A percentile compares a stretch with the other conserved stretches of the same genome.
Evolutionary conservation across 2,797 vertebrate genomes (phyloP).

Genomic region (Centropyge bicolor): DNA sequence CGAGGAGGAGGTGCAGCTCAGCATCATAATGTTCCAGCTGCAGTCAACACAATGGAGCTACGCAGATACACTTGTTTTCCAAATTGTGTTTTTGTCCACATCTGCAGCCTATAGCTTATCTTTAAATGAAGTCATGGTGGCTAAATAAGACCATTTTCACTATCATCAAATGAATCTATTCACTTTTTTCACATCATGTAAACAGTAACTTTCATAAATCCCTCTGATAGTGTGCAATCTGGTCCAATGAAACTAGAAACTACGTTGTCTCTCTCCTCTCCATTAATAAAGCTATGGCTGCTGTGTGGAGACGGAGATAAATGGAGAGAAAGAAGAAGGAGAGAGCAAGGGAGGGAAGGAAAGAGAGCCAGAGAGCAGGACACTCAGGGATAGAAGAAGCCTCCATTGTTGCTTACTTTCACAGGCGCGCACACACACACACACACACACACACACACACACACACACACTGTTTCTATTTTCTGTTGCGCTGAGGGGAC

Average conservation of each 20-base stretch:
- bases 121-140: conserved; percentile 1
- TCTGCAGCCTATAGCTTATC: neutral
- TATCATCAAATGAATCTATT: conserved; percentile 1
- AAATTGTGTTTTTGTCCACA: conserved; percentile 22
- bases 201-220: conserved; percentile 6
- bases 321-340: conserved; percentile 55
- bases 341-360: conserved; percentile 31
- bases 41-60: conserved; percentile 58
- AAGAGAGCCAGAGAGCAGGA: conserved; percentile 50
- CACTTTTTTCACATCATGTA: neutral
- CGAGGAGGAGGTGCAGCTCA: conserved; percentile 65
- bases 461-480: conserved; percentile 43
- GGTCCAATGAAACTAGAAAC: conserved; percentile 32
- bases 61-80: conserved; percentile 33
- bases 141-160: neutral
- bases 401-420: conserved; percentile 67
- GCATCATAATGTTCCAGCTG: conserved; percentile 80
- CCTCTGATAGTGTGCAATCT: conserved; percentile 17
- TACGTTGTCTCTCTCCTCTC: conserved; percentile 34
- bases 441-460: conserved; percentile 14
- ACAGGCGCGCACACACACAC: conserved; percentile 19
- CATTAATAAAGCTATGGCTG: conserved; percentile 57
- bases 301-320: conserved; percentile 62
- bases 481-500: conserved; percentile 50
- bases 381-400: conserved; percentile 56